phyloP scores from a whole-genome alignment of 2,113 vertebrate species.

The Cavia porcellus region DNA sequence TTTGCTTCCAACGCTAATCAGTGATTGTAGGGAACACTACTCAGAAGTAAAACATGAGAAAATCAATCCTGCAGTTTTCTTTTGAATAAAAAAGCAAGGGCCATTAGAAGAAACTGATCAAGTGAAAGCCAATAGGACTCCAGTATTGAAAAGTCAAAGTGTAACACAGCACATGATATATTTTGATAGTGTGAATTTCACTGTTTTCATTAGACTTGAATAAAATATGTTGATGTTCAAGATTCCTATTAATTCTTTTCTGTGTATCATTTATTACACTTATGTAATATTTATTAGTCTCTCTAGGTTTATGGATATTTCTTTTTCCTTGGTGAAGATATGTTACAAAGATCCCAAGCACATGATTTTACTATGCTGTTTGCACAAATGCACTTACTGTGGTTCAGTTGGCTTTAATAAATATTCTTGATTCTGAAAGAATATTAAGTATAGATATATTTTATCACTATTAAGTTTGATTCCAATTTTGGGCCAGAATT shows the following conservation, averaged over 20 bases:
- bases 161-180: neutral
- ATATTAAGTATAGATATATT: neutral
- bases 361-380: neutral
- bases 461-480: neutral
- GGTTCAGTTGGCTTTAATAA: slow-evolving; percentile 40
- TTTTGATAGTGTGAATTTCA: neutral
- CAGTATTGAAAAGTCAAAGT: neutral
- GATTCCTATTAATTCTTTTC: slow-evolving; percentile 7
- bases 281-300: neutral
- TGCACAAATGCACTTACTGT: neutral
- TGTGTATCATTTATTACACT: neutral
- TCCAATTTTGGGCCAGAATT: neutral
- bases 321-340: slow-evolving; percentile 16
- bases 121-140: neutral
- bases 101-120: neutral
- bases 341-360: neutral
- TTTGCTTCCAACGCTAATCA: neutral
- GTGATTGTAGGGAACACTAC: neutral
- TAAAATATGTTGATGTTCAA: neutral
- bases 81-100: neutral
- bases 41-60: neutral
- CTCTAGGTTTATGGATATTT: neutral
- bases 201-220: neutral
- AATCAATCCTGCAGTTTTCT: neutral
- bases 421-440: slow-evolving; percentile 46